phyloP scores from a whole-genome alignment of 2,888 invertebrate species.

The Eristalis arbustorum region DNA sequence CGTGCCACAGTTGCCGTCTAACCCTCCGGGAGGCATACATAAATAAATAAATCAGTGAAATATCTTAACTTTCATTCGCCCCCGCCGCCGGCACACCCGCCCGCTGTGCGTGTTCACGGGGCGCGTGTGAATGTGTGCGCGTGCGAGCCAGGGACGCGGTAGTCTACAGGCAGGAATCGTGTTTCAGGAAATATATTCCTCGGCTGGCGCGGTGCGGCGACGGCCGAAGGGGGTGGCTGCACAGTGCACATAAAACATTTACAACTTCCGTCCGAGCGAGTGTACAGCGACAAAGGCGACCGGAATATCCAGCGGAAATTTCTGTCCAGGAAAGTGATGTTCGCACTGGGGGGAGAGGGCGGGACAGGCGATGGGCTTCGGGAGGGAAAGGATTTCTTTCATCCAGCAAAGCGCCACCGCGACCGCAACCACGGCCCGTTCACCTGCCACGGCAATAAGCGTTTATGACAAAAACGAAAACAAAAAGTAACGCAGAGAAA shows the following conservation, averaged over 20 bases:
- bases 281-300: background rate
- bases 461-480: constrained; percentile 29
- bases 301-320: constrained; percentile 18
- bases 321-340: constrained; percentile 13
- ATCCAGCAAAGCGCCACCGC: background rate
- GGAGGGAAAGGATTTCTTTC: constrained; percentile 40
- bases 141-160: background rate
- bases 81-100: background rate
- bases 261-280: constrained; percentile 47
- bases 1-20: constrained; percentile 31
- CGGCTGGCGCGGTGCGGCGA: background rate
- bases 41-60: constrained; percentile 67
- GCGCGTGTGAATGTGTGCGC: background rate
- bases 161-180: constrained; percentile 14
- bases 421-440: constrained; percentile 19
- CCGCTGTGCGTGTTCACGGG: constrained; percentile 15
- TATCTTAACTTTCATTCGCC: constrained; percentile 28
- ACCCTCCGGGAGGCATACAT: constrained; percentile 30
- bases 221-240: background rate
- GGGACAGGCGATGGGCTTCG: background rate
- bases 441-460: constrained; percentile 44
- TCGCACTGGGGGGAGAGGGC: background rate
- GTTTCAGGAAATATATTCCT: constrained; percentile 18
- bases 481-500: background rate
- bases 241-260: constrained; percentile 48